These are phyloP conservation scores for Tretioscincus oriximinensis DNA, from an alignment of 2,113 vertebrate species.

Conservation along the genomic window DNA sequence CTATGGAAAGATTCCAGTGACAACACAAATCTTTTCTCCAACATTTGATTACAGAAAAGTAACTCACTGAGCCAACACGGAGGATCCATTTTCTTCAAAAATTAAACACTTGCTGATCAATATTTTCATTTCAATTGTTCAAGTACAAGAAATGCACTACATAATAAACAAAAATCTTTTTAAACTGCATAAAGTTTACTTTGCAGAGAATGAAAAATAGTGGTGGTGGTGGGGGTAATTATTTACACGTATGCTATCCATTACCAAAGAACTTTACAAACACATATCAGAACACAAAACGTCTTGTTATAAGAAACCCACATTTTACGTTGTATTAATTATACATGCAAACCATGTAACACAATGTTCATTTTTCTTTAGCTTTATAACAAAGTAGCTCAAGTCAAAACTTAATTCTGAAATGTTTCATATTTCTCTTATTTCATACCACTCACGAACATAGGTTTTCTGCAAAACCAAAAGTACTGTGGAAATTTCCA, in stretches of 20 bases:
- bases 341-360: no score
- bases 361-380: no score
- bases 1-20: not conserved
- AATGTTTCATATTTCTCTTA: not conserved
- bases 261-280: not conserved
- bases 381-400: no score
- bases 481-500: not conserved
- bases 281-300: not conserved
- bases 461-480: not conserved
- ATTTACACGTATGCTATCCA: no score
- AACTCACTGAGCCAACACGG: not conserved
- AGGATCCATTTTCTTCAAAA: not conserved
- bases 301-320: not conserved
- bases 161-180: not conserved
- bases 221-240: no score
- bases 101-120: not conserved
- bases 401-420: not conserved
- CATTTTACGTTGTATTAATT: no score
- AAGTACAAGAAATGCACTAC: not conserved
- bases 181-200: not conserved
- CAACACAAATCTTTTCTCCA: not conserved
- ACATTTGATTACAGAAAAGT: not conserved
- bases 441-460: not conserved
- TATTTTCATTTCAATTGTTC: not conserved
- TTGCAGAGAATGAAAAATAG: not conserved